Base-by-base conservation (phyloP, 2,113 vertebrate species). In the Myrmophylax atrothorax region DNA sequence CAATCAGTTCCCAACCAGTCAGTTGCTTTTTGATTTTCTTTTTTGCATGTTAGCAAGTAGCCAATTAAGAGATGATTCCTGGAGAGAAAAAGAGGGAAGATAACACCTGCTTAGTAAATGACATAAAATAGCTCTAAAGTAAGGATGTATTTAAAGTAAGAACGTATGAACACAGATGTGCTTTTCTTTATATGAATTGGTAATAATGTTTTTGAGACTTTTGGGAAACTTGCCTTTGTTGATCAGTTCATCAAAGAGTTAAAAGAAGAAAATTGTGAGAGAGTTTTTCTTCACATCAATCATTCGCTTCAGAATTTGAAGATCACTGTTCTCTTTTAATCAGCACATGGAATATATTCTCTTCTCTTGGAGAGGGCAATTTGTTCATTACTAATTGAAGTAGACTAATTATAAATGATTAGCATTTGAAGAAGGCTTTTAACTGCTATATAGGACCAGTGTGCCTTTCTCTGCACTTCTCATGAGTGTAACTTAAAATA, bases 361-460 rank as follows among this genome's bases (percentile, higher is more conserved):
- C 78, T 96, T 96, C 95, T 97, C 95, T 92, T 96, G 88, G 94
- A 96, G 93, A 96, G 93, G 93, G 95, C 88, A 97, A 97, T 97
- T 95, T 97, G 81, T 95, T 96, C 95, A 96, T 96, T 96, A 95
- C 95, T 97, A 97, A 97, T 96, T 97, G 96, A 97, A 97, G 96
- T 87, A 96, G 93, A 83, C 81, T 97, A 96, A 97, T 97, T 97
- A 97, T 94, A 95, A 97, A 96, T 96, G 78, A 97, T 97, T 97
- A 97, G 93, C 95, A 96, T 96, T 97, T 97, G 95, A 97, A 97
- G 89, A 94, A 97, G 89, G 82, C 86, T 97, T 94, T 95, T 94
- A 95, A 94, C 93, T 94, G 72, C 89, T 95, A 20, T 96, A 86
- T 96, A 91, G 91, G 96, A 97, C 95, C 87, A 64, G 67, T 55